Base-by-base conservation (phyloP, 2,797 vertebrate species). In the Callimico goeldii region DNA sequence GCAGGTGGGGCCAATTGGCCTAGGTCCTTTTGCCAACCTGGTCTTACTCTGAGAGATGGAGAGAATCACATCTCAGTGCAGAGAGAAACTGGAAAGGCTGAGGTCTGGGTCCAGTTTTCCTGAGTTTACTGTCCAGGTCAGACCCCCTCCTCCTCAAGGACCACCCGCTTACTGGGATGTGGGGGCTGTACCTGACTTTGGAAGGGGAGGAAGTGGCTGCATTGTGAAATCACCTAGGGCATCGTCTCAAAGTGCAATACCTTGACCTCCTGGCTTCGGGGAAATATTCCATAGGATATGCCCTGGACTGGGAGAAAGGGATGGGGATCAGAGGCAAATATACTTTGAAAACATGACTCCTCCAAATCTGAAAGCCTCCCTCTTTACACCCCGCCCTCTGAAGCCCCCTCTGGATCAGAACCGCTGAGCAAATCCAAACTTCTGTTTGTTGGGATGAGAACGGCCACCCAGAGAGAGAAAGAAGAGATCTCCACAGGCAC, bases 121-220 rank as follows among this genome's bases (percentile, higher is more conserved):
- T 1, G 43, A 46, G n/a, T 12, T 57, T 36, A 20, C 28, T 12
- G n/a, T 30, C 88, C 20, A 12, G 11, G 22, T 41, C 22, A 55
- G 83, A 77, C 0, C 2, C 36, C 22, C 9, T 70, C 3, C 24
- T 41, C 26, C n/a, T 43, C 7, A 8, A 77, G 58, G 64, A 75
- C 57, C 10, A 11, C 1, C 33, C 4, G 0, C 24, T 55, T 24
- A 0, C 15, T 22, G 10, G 43, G 39, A 58, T 17, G 24, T 10
- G 64, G 67, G 36, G 14, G 26, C 55, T 20, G 19, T 15, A 14
- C 39, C 50, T 10, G 67, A 20, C 39, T 58, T 89, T 33, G 36
- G 83, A 8, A 33, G 28, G 48, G 12, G 8, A 55, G 50, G 7
- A 70, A 26, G 88, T 55, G 46, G 7, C 39, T 33, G 43, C 39